phyloP scores from a whole-genome alignment of 2,888 invertebrate genomes.

The Allophyes oxyacanthae region DNA sequence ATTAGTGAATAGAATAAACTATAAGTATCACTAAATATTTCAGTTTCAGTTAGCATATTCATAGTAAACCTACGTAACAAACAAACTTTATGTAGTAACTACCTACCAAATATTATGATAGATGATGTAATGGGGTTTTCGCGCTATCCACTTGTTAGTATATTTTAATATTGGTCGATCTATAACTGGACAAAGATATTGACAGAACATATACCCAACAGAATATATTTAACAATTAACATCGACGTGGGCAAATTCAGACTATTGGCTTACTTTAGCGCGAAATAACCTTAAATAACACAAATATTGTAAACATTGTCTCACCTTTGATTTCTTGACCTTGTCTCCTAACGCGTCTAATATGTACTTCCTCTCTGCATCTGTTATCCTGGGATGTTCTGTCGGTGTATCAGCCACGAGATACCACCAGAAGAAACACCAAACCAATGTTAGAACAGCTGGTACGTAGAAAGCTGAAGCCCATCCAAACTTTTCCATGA shows the following conservation, averaged over 20 bases:
- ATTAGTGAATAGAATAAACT: not conserved
- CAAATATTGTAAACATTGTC: slow-evolving; percentile 56
- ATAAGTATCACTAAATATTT: slow-evolving; percentile 16
- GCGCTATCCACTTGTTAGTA: slow-evolving; percentile 18
- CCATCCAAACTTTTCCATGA: slow-evolving; percentile 91
- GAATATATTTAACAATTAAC: slow-evolving; percentile 46
- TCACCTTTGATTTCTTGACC: slow-evolving; percentile 89
- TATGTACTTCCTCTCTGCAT: slow-evolving; percentile 91
- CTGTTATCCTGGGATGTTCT: slow-evolving; percentile 90
- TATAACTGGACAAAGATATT: slow-evolving; percentile 30
- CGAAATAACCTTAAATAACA: slow-evolving; percentile 44
- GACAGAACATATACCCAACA: slow-evolving; percentile 25
- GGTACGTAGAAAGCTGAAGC: slow-evolving; percentile 91
- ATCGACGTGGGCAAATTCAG: slow-evolving; percentile 30
- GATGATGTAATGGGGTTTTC: slow-evolving; percentile 53
- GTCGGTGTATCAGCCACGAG: slow-evolving; percentile 91
- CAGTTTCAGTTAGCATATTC: slow-evolving; percentile 37
- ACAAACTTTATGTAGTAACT: slow-evolving; percentile 21
- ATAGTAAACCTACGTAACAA: slow-evolving; percentile 24
- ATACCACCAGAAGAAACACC: slow-evolving; percentile 90
- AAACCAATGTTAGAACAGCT: slow-evolving; percentile 86
- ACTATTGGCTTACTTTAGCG: slow-evolving; percentile 46
- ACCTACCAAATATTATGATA: slow-evolving; percentile 16
- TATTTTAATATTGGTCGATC: slow-evolving; percentile 27
- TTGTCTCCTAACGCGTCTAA: slow-evolving; percentile 89